Evolutionary conservation across 2,113 vertebrate genomes (phyloP).

Genomic region (Pelecanoides urinatrix): DNA sequence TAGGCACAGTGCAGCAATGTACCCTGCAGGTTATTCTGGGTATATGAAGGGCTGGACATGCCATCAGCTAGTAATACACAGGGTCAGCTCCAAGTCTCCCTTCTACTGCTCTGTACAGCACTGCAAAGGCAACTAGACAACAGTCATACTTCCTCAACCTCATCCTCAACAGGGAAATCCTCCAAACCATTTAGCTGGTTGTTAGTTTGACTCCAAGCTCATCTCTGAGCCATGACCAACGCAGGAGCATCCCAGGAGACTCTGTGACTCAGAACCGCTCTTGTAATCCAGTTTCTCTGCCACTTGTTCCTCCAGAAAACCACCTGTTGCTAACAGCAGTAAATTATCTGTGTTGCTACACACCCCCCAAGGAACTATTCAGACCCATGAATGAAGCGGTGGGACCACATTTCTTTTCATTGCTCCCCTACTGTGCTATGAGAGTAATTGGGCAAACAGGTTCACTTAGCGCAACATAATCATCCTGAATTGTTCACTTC

Average conservation of each 20-base stretch:
- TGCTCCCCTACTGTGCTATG: background rate
- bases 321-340: background rate
- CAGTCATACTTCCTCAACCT: background rate
- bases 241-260: background rate
- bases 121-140: background rate
- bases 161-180: background rate
- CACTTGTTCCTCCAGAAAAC: background rate
- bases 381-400: background rate
- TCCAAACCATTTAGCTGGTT: background rate
- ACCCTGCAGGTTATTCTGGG: background rate
- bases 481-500: background rate
- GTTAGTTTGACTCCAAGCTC: background rate
- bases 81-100: background rate
- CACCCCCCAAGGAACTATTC: background rate
- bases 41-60: background rate
- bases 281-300: background rate
- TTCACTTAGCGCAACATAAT: background rate
- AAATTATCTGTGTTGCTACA: background rate
- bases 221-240: background rate
- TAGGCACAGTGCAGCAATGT: background rate
- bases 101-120: background rate
- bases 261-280: background rate
- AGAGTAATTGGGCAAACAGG: background rate
- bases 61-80: background rate
- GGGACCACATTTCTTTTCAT: background rate